Base-by-base conservation (phyloP, 2,888 invertebrate genomes). In the Calameuta pallipes region DNA sequence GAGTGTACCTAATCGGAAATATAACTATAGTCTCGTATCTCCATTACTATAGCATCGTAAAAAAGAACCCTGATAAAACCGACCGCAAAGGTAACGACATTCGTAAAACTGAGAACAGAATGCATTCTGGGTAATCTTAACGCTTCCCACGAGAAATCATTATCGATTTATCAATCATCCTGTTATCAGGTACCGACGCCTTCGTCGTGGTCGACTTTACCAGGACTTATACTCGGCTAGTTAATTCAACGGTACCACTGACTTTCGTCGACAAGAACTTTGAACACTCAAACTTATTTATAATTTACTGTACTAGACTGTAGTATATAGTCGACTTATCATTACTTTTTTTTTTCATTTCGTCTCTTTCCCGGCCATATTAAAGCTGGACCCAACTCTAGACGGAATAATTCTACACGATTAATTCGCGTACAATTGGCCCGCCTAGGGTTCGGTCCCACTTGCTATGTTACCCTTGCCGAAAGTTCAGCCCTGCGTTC, bases 1-100 rank as follows among this genome's bases (percentile, higher is more conserved):
- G 97, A 96, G 91, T 98, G 98, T 78, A 98, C 97, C 93, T 92
- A 85, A 73, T 75, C 69, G 71, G 71, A 71, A 71, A 71, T 71
- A 71, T 71, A 31, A 71, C 71, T 31, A 71, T 71, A 31, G 31
- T 34, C 34, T 34, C 34, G 33, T 71, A 13, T 71, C 71, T 71
- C 31, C 12, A 31, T 71, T 56, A 9, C 56, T 56, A 56, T 56
- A 56, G 56, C 9, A 9, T 56, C 56, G 23, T 56, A 23, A 56
- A 56, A 23, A 23, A 56, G 15, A 56, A 23, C 15, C 56, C 56
- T 56, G 56, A 9, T 56, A 56, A 56, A 15, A 9, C 23, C 56
- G 56, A 56, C 56, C 56, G 56, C 23, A 56, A 1, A 15, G 23
- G 2, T 56, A 56, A 56, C 23, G 56, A 23, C 56, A 56, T 56